phyloP scores from a whole-genome alignment of 2,113 vertebrate genomes.

The Oenanthe melanoleuca region DNA sequence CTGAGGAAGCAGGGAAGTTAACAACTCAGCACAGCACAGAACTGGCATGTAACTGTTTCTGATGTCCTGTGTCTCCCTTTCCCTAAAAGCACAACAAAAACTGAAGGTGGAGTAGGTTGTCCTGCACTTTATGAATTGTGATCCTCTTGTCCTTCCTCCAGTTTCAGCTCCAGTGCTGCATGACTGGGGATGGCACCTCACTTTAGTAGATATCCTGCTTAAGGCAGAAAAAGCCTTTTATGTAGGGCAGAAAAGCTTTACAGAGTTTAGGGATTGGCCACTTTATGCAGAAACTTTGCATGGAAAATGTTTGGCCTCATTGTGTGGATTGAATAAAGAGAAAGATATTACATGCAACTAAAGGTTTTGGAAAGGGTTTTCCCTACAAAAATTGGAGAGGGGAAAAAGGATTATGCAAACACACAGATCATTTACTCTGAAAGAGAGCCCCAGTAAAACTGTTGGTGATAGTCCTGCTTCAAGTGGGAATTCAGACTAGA shows the following conservation, averaged over 20 bases:
- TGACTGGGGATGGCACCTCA: neutral
- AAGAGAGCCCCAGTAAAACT: neutral
- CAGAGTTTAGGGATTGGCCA: neutral
- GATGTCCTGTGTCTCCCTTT: neutral
- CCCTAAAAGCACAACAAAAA: neutral
- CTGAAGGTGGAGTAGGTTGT: neutral
- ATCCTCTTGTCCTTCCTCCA: neutral
- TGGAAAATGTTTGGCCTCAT: neutral
- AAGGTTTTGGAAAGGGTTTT: neutral
- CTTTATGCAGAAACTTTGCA: neutral
- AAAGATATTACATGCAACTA: neutral
- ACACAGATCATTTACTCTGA: neutral
- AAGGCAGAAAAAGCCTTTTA: neutral
- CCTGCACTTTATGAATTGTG: neutral
- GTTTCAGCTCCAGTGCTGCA: neutral
- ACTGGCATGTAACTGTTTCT: constrained; percentile 4
- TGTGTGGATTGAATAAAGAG: neutral
- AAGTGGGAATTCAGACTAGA: neutral
- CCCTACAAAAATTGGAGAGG: neutral
- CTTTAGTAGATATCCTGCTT: neutral
- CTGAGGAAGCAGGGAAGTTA: constrained; percentile 52
- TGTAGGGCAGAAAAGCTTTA: neutral
- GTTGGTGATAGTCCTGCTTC: neutral
- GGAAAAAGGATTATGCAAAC: neutral
- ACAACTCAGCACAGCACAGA: constrained; percentile 15